Percentiles rank a stretch among this genome's conserved stretches.
Conservation (phyloP, 2,797 vertebrate species). For the Hephaestus fuliginosus region DNA sequence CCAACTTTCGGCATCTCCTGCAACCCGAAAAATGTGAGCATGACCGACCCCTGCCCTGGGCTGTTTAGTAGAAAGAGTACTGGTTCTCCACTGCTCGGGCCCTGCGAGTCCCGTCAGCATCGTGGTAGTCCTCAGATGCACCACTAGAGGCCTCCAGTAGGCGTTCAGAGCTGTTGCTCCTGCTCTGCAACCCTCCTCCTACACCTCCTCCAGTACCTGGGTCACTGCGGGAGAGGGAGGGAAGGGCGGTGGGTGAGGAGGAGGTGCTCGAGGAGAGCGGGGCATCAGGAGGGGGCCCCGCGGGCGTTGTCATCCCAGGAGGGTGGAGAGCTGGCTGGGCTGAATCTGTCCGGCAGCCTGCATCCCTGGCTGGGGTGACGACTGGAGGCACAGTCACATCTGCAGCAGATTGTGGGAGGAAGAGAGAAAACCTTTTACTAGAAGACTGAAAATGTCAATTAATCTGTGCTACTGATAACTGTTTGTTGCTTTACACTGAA, state of each 20-base stretch:
- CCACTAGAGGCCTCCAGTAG: slow-evolving; percentile 88
- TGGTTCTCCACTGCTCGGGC: slow-evolving; percentile 97
- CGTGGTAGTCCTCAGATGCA: slow-evolving; percentile 90
- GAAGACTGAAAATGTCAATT: slow-evolving; percentile 21
- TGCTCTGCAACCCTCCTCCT: slow-evolving; percentile 86
- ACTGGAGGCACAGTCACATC: slow-evolving; percentile 80
- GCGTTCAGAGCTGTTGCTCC: slow-evolving; percentile 92
- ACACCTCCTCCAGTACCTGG: slow-evolving; percentile 81
- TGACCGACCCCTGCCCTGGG: slow-evolving; percentile 28
- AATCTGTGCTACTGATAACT: slow-evolving; percentile 21
- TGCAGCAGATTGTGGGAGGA: slow-evolving; percentile 69
- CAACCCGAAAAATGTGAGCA: slow-evolving; percentile 18
- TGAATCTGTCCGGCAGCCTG: slow-evolving; percentile 86
- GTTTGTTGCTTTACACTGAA: slow-evolving; percentile 21
- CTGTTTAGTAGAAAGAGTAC: slow-evolving; percentile 96
- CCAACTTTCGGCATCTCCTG: slow-evolving; percentile 37
- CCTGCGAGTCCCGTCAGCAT: slow-evolving; percentile 89
- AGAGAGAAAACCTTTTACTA: slow-evolving; percentile 28
- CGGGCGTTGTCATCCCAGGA: slow-evolving; percentile 75
- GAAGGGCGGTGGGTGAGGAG: slow-evolving; percentile 84
- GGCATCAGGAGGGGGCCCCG: slow-evolving; percentile 82
- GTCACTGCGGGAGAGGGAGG: slow-evolving; percentile 88
- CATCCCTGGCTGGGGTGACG: slow-evolving; percentile 80
- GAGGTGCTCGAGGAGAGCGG: slow-evolving; percentile 84
- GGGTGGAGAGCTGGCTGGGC: slow-evolving; percentile 87